Percentiles rank a stretch among this genome's conserved stretches.
These are phyloP conservation scores for Equus quagga DNA, from an alignment of 2,113 vertebrate species.

Conservation along the genomic window DNA sequence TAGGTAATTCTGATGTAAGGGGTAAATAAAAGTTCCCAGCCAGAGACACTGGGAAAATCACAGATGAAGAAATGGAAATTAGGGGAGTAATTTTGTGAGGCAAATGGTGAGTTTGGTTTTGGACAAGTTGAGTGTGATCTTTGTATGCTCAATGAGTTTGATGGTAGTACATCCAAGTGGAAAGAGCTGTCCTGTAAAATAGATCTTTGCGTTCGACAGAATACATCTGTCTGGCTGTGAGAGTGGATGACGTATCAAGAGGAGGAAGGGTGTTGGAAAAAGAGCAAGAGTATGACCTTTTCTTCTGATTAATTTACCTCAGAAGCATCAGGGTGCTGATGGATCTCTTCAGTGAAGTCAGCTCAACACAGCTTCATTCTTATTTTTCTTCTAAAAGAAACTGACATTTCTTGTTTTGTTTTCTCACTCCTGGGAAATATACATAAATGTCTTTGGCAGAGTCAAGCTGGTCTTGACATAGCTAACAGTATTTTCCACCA, in stretches of 20 bases:
- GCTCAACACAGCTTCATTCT: neutral
- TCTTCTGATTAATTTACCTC: constrained; percentile 14
- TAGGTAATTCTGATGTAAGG: neutral
- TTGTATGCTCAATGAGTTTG: neutral
- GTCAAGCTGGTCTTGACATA: neutral
- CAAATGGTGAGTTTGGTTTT: constrained; percentile 7
- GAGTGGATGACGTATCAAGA: neutral
- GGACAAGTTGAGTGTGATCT: neutral
- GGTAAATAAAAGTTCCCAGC: neutral
- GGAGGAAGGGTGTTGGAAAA: neutral
- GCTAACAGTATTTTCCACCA: neutral
- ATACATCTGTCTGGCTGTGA: neutral
- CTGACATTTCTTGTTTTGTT: constrained; percentile 58
- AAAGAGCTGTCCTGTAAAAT: neutral
- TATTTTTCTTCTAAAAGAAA: constrained; percentile 26
- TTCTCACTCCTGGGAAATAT: constrained; percentile 40
- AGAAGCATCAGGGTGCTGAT: neutral
- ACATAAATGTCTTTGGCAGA: neutral
- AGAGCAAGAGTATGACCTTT: neutral
- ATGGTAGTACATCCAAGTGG: neutral
- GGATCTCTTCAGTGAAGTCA: neutral
- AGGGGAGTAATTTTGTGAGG: neutral
- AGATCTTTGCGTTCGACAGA: neutral
- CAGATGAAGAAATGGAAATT: neutral
- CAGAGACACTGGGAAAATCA: neutral